Evolutionary conservation across 2,797 vertebrate genomes (phyloP), one percentile per base, ranked within the genome.

Genomic region (Eospalax fontanierii): DNA sequence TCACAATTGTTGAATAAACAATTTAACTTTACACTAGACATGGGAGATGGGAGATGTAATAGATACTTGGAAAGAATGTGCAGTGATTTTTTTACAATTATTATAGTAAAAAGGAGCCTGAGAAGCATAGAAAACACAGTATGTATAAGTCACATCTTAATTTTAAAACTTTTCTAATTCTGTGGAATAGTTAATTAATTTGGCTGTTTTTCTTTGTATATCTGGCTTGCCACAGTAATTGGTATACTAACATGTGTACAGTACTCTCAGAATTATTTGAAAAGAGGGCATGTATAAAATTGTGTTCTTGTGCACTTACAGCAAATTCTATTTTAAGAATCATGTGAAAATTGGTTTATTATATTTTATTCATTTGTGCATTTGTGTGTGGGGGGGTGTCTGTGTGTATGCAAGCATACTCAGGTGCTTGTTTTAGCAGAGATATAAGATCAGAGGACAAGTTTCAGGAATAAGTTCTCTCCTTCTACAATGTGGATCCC

Each of bases 1-100:
- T 68, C 88, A 68, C 79, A 89, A 70, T n/a, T 89, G 57, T 89
- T 97, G 93, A 89, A 78, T 50, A 89, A 94, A 97, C 85, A 91
- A 21, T 33, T 68, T 94, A 81, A 19, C 33, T 80, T 97, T 43
- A 54, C 89, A 76, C 86, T 82, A 14, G 43, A 94, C 88, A 80
- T 85, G 59, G 66, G 94, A 91, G 66, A 57, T 61, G 10, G 0
- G 59, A 3, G 26, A 87, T 54, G 59, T 57, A 83, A 91, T 15
- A 80, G 93, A 86, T 65, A 59, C 63, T 93, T 81, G 75, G 65
- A 86, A 93, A 74, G 46, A 71, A 65, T 87, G 61, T 50, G 1
- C 90, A 81, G 81, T 68, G 84, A 54, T 90, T 96, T 90, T 96
- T 96, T 84, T 70, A 93, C 3, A 1, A 91, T 91, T 91, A 87